Evolutionary conservation across 2,113 vertebrate species (phyloP).

Genomic region (Dicerorhinus sumatrensis): DNA sequence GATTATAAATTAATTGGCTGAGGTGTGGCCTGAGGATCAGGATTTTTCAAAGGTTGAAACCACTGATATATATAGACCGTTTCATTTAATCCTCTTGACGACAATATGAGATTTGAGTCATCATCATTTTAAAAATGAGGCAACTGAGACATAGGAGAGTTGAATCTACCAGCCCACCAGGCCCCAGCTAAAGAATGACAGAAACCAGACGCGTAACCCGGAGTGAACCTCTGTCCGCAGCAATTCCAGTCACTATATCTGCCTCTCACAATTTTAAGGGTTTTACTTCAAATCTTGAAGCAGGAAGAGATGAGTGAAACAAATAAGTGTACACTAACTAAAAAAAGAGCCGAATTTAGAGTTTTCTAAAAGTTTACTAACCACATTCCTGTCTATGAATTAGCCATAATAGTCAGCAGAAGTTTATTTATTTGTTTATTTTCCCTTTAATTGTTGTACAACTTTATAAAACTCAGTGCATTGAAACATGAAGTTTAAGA

Average conservation of each 20-base stretch:
- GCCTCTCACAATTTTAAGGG: neutral
- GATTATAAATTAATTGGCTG: neutral
- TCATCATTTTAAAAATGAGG: neutral
- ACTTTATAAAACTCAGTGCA: neutral
- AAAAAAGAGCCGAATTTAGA: neutral
- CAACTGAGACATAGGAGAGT: neutral
- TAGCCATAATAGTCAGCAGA: too few species aligned
- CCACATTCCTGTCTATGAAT: neutral
- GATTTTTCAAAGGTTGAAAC: neutral
- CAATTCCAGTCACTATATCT: accelerated
- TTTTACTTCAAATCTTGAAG: neutral
- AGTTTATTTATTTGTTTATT: neutral
- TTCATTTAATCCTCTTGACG: neutral
- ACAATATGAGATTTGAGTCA: neutral
- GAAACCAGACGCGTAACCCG: neutral
- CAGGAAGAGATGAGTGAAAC: neutral
- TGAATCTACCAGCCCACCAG: neutral
- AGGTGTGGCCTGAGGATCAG: neutral
- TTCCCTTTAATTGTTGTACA: neutral
- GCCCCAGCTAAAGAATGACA: neutral
- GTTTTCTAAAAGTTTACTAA: neutral
- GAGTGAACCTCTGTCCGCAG: too few species aligned
- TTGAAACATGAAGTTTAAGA: neutral
- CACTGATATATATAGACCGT: neutral
- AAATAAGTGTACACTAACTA: neutral